A percentile compares a stretch with the other conserved stretches of the same genome.
Conservation (phyloP, 2,888 invertebrate genomes). For the Timandra comae region DNA sequence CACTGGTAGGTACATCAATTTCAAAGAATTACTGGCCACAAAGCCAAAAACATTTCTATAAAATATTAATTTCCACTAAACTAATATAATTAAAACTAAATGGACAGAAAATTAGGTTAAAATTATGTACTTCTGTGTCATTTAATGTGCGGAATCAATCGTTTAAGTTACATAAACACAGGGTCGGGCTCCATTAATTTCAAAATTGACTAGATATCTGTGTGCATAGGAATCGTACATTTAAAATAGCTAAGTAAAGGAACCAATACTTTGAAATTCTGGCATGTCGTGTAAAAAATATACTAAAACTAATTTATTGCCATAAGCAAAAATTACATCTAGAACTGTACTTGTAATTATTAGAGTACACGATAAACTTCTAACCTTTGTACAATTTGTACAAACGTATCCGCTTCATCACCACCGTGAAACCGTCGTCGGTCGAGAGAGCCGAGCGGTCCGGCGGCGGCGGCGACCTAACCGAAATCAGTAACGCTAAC, state of each 20-base stretch:
- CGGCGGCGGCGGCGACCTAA: conserved; percentile 27
- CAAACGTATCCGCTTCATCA: conserved; percentile 51
- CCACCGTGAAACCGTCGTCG: conserved; percentile 51
- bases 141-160: conserved; percentile 51
- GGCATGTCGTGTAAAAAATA: conserved; percentile 61
- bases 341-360: conserved; percentile 69
- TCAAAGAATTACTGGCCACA: conserved; percentile 56
- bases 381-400: conserved; percentile 70
- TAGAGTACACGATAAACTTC: conserved; percentile 63
- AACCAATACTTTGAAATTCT: conserved; percentile 70
- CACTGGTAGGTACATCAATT: conserved; percentile 36
- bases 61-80: conserved; percentile 54
- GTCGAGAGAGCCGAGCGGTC: conserved; percentile 49
- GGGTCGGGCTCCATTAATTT: conserved; percentile 67
- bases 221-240: conserved; percentile 74
- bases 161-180: conserved; percentile 49
- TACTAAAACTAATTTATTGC: conserved; percentile 61
- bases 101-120: conserved; percentile 55
- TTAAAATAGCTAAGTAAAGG: conserved; percentile 71
- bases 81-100: conserved; percentile 48
- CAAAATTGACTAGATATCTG: conserved; percentile 77
- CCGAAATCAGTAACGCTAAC: conserved; percentile 37
- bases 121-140: conserved; percentile 59
- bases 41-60: conserved; percentile 46
- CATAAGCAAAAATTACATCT: conserved; percentile 59